phyloP scores from a whole-genome alignment of 2,113 vertebrate genomes.

The Stegostoma tigrinum region DNA sequence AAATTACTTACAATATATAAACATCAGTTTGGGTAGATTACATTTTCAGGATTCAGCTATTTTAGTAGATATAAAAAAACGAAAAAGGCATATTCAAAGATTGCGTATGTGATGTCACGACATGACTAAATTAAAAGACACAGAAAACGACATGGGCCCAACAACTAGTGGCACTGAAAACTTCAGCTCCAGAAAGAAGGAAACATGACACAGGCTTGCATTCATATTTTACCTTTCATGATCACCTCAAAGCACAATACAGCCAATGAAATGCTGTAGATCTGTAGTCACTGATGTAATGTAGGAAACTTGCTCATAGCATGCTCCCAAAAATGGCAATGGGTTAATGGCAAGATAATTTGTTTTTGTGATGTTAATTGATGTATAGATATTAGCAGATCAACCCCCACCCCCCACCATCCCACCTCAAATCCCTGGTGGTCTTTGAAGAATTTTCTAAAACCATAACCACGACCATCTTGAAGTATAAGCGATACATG shows the following conservation, averaged over 20 bases:
- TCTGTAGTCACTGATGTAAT: too few species aligned
- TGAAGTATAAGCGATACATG: too few species aligned
- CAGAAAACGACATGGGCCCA: not conserved
- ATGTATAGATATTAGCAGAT: too few species aligned
- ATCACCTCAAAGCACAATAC: not conserved
- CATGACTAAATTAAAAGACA: not conserved
- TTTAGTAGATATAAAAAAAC: not conserved
- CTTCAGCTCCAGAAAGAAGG: not conserved
- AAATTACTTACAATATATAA: not conserved
- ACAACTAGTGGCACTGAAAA: not conserved
- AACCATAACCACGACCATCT: too few species aligned
- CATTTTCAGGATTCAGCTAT: not conserved
- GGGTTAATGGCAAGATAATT: too few species aligned
- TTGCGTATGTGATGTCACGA: not conserved
- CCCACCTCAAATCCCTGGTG: too few species aligned
- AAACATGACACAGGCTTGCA: not conserved
- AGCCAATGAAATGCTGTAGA: too few species aligned
- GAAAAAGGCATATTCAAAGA: not conserved
- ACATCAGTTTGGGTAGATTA: not conserved
- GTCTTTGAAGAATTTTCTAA: too few species aligned
- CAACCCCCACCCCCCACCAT: too few species aligned
- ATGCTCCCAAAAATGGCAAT: too few species aligned
- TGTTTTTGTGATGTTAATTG: too few species aligned
- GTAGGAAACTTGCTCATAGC: too few species aligned
- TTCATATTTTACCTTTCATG: not conserved